Percentiles rank a stretch among this genome's conserved stretches.
phyloP scores from a whole-genome alignment of 92 coral and sea anemone species.

The Zoanthus solanderi region DNA sequence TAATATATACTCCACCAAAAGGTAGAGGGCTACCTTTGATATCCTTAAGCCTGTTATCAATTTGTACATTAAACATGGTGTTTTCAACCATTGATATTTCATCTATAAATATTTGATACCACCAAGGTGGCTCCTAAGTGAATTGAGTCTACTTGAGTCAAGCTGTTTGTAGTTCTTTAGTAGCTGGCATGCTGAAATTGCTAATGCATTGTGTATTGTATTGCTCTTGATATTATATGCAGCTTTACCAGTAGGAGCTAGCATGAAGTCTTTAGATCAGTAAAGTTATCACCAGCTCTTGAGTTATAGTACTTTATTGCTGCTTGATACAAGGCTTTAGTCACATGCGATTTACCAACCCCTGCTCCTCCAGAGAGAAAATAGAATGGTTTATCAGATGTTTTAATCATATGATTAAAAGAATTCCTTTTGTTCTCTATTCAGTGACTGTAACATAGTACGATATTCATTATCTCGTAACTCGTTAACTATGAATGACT shows the following conservation, averaged over 20 bases:
- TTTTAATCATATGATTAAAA: neutral
- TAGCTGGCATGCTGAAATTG: neutral
- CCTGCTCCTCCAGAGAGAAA: neutral
- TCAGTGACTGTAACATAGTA: neutral
- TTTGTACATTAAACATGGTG: constrained; percentile 16
- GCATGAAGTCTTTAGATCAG: no score
- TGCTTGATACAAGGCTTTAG: constrained; percentile 1
- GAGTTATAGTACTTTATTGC: neutral
- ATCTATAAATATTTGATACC: neutral
- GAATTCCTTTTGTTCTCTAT: constrained; percentile 2
- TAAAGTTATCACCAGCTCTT: neutral
- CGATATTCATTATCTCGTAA: neutral
- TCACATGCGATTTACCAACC: neutral
- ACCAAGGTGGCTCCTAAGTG: neutral
- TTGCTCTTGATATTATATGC: neutral
- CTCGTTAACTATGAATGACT: neutral
- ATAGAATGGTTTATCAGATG: neutral
- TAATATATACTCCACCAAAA: no score
- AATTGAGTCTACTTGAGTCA: neutral
- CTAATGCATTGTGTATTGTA: neutral
- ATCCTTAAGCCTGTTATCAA: neutral
- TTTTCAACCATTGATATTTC: no score
- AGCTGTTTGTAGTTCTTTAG: neutral
- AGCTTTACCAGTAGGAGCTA: neutral
- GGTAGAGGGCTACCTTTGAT: no score